A percentile compares a stretch with the other conserved stretches of the same genome.
phyloP scores from a whole-genome alignment of 1,140 invertebrate species.

The Aphelenchoides besseyi region DNA sequence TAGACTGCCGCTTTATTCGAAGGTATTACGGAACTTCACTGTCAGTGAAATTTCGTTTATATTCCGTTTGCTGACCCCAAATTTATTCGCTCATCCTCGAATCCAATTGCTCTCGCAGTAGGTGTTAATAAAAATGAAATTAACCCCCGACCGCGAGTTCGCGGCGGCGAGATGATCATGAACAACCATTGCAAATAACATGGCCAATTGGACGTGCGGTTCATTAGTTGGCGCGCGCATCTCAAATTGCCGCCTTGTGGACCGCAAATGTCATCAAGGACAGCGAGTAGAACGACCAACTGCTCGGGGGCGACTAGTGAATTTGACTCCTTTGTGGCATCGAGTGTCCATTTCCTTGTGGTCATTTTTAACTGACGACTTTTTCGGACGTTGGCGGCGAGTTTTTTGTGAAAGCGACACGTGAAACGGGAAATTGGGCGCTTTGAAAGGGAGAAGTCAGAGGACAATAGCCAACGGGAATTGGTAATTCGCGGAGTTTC shows the following conservation, averaged over 20 bases:
- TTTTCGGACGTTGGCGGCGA: not conserved
- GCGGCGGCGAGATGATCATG: not conserved
- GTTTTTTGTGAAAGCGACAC: not conserved
- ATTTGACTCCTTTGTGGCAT: not conserved
- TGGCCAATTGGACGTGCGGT: not conserved
- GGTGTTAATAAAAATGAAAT: too few relatives aligned
- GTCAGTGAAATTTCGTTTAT: not conserved
- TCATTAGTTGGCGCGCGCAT: not conserved
- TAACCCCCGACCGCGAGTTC: too few relatives aligned
- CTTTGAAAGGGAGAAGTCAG: not conserved
- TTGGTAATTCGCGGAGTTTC: not conserved
- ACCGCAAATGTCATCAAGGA: too few relatives aligned
- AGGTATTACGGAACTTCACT: not conserved
- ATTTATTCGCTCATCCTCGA: too few relatives aligned
- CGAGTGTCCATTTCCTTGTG: not conserved
- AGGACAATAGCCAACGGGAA: not conserved
- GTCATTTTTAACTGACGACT: not conserved
- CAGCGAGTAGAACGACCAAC: too few relatives aligned
- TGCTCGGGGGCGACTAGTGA: too few relatives aligned
- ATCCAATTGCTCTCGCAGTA: too few relatives aligned
- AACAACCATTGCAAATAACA: not conserved
- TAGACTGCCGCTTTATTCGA: not conserved
- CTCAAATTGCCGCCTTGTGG: constrained; percentile 1
- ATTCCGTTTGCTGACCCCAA: too few relatives aligned
- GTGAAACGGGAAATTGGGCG: not conserved